Evolutionary conservation across 2,888 invertebrate genomes (phyloP).

Genomic region (Apamea sordens): DNA sequence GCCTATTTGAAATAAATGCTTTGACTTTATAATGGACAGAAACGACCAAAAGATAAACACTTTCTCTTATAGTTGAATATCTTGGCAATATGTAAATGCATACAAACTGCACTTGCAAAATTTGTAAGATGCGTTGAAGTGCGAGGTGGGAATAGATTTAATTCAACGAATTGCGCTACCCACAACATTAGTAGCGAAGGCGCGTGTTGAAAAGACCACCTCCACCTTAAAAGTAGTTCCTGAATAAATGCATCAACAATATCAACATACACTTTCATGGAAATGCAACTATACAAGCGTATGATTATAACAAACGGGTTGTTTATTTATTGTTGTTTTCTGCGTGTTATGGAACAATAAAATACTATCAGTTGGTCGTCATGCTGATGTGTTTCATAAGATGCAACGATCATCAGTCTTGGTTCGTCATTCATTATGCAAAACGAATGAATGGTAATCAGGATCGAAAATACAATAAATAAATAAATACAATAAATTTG

Average conservation of each 20-base stretch:
- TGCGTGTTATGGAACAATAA: constrained; percentile 8
- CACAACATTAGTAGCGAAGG: background rate
- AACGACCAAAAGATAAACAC: background rate
- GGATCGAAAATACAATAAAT: background rate
- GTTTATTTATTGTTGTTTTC: constrained; percentile 7
- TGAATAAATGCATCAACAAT: constrained; percentile 30
- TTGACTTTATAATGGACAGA: background rate
- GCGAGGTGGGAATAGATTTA: background rate
- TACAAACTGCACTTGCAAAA: background rate
- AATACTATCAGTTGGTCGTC: constrained; percentile 13
- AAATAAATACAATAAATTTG: too few relatives aligned
- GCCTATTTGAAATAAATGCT: too few relatives aligned
- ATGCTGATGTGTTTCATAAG: constrained; percentile 2
- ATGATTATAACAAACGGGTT: constrained; percentile 2
- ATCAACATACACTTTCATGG: constrained; percentile 37
- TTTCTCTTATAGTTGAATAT: background rate
- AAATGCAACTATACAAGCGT: constrained; percentile 16
- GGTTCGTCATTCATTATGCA: background rate
- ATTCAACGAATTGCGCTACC: constrained; percentile 21
- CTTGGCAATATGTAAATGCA: constrained; percentile 2
- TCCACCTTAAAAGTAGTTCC: constrained; percentile 44
- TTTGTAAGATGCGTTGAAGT: background rate
- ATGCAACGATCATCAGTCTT: background rate
- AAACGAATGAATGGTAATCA: background rate
- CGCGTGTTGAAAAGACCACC: constrained; percentile 21